Conservation (phyloP, 2,113 vertebrate species). For the Trematomus loennbergii region DNA sequence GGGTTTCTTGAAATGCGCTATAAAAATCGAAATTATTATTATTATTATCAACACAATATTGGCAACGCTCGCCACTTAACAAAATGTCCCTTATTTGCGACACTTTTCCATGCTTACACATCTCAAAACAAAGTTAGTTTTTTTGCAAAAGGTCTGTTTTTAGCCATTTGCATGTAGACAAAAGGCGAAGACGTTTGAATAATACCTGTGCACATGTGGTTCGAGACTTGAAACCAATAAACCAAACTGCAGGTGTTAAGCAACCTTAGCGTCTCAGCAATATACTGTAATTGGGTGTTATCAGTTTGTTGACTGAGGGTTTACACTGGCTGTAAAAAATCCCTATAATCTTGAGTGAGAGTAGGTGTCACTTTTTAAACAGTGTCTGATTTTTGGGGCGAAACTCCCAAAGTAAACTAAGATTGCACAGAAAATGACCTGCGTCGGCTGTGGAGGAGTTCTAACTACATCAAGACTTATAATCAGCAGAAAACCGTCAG, state of each 20-base stretch:
- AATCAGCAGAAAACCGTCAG: slow-evolving; percentile 51
- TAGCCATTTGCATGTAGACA: too few relatives aligned
- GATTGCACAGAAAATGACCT: slow-evolving; percentile 48
- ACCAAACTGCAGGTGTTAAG: background rate
- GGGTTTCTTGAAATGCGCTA: too few relatives aligned
- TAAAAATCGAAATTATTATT: too few relatives aligned
- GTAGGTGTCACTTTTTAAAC: slow-evolving; percentile 49
- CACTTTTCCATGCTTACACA: too few relatives aligned
- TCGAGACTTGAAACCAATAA: background rate
- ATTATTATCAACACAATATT: too few relatives aligned
- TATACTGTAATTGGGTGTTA: slow-evolving; percentile 1
- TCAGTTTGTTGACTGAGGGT: slow-evolving; percentile 26
- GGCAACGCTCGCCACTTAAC: too few relatives aligned
- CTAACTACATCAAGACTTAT: slow-evolving; percentile 57
- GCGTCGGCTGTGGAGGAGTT: slow-evolving; percentile 19
- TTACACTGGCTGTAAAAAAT: slow-evolving; percentile 22
- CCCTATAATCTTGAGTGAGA: slow-evolving; percentile 58
- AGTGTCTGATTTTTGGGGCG: slow-evolving; percentile 41
- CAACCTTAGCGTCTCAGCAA: background rate
- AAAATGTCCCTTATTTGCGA: too few relatives aligned
- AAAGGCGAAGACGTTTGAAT: too few relatives aligned
- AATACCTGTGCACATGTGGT: too few relatives aligned
- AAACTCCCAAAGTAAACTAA: slow-evolving; percentile 59
- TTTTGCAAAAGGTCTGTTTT: too few relatives aligned
- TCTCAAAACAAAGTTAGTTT: too few relatives aligned